Conservation (phyloP, 2,888 invertebrate species). For the Pegoplata infirma region DNA sequence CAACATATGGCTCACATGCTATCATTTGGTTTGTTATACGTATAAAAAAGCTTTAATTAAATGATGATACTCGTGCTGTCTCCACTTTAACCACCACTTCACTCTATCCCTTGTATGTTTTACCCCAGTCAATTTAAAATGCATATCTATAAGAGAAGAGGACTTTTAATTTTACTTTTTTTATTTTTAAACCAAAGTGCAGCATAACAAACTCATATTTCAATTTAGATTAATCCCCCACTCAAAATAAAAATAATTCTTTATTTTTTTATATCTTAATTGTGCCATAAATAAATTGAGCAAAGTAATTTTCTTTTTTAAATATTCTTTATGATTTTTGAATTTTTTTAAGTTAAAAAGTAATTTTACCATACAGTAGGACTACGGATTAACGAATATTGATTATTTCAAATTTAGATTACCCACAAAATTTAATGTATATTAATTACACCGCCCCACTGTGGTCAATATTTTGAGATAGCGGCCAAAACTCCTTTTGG, state of each 20-base stretch:
- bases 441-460: no score
- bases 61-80: constrained; percentile 27
- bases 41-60: constrained; percentile 23
- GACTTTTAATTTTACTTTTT: neutral
- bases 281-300: constrained; percentile 34
- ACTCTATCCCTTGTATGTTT: constrained; percentile 2
- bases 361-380: no score
- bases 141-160: neutral
- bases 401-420: no score
- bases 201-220: constrained; percentile 23
- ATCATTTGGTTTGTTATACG: neutral
- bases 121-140: neutral
- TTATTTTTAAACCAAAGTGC: constrained; percentile 36
- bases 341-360: no score
- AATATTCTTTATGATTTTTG: no score
- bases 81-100: neutral
- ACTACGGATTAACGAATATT: no score
- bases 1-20: neutral
- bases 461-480: no score
- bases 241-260: neutral
- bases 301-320: no score
- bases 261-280: neutral
- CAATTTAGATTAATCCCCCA: constrained; percentile 15
- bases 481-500: no score
- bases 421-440: no score